These are phyloP conservation scores for Mustelus asterias DNA, from an alignment of 2,113 vertebrate species.

Conservation along the genomic window DNA sequence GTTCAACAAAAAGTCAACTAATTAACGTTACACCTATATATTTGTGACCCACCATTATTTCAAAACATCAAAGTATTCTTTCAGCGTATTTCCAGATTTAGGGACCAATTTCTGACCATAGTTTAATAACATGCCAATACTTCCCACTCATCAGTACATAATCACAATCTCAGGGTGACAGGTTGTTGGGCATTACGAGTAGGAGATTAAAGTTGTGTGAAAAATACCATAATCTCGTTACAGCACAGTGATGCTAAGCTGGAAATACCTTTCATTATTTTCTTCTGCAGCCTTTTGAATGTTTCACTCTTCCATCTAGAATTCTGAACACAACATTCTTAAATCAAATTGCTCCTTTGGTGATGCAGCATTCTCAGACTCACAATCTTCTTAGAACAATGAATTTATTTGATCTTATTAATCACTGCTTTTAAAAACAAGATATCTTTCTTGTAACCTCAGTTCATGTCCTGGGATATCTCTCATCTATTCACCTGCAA, in stretches of 20 bases:
- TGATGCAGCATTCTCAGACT: neutral
- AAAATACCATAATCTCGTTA: neutral
- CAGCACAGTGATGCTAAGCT: neutral
- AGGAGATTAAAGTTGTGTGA: neutral
- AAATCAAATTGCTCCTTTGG: neutral
- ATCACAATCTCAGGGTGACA: neutral
- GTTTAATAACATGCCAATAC: neutral
- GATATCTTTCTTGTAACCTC: neutral
- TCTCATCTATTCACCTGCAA: neutral
- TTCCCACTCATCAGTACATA: neutral
- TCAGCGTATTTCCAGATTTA: neutral
- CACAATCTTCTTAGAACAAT: neutral
- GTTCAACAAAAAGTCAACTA: slow-evolving; percentile 28
- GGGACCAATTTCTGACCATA: neutral
- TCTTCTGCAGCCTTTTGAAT: neutral
- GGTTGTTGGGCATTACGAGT: neutral
- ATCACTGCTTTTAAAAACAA: neutral
- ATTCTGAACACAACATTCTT: neutral
- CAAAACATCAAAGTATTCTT: neutral
- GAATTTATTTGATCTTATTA: neutral
- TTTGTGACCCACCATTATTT: slow-evolving; percentile 34
- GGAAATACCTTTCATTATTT: neutral
- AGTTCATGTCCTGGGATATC: neutral
- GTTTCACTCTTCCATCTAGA: neutral
- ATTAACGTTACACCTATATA: neutral